These are phyloP conservation scores for Chymomyza amoena DNA, from an alignment of 2,888 invertebrate genomes.

Conservation along the genomic window DNA sequence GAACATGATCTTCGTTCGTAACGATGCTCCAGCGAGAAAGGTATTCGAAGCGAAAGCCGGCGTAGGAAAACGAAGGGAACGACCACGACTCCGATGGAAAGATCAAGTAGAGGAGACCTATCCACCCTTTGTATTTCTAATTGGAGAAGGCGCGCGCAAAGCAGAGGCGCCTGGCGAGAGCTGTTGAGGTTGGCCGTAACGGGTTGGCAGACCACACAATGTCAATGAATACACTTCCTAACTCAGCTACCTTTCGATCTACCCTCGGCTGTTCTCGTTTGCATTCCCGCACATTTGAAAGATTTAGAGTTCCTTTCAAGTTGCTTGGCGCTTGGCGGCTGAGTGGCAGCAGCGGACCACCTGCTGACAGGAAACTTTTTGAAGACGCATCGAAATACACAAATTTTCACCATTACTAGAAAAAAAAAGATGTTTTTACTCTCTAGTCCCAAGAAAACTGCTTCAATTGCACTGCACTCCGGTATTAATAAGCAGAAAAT, in stretches of 20 bases:
- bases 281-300: constrained; percentile 21
- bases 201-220: too few species aligned
- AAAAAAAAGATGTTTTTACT: neutral
- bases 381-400: constrained; percentile 18
- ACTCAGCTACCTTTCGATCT: neutral
- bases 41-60: too few species aligned
- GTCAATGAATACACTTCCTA: too few species aligned
- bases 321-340: constrained; percentile 17
- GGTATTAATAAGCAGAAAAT: neutral
- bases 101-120: too few species aligned
- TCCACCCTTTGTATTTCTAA: too few species aligned
- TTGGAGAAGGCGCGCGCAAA: too few species aligned
- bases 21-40: too few species aligned
- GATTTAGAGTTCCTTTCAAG: constrained; percentile 62
- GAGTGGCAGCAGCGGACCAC: constrained; percentile 54
- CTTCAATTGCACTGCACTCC: constrained; percentile 3
- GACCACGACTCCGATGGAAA: too few species aligned
- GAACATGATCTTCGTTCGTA: too few species aligned
- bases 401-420: neutral
- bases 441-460: neutral
- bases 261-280: neutral
- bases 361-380: constrained; percentile 74
- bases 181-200: too few species aligned
- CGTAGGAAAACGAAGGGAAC: too few species aligned
- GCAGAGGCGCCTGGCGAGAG: too few species aligned